Conservation (phyloP, 2,113 vertebrate genomes). For the Mastomys natalensis region DNA sequence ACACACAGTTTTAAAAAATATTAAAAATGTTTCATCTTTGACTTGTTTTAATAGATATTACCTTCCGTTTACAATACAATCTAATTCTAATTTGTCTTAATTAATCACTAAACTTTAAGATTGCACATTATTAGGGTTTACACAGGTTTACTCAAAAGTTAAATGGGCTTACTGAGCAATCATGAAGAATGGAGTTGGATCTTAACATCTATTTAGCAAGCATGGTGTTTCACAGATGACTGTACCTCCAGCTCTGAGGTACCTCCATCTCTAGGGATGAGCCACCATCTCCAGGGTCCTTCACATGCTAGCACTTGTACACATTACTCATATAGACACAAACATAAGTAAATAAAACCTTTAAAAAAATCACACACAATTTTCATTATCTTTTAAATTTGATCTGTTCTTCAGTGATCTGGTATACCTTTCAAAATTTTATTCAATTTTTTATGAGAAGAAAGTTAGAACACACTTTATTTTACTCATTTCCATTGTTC, state of each 20-base stretch:
- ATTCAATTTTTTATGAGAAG: constrained; percentile 10
- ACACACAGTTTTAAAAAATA: background rate
- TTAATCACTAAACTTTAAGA: constrained; percentile 18
- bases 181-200: background rate
- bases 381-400: constrained; percentile 48
- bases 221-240: background rate
- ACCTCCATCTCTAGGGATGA: background rate
- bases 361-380: background rate
- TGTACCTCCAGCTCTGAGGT: background rate
- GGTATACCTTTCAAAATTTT: constrained; percentile 45
- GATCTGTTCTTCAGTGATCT: constrained; percentile 65
- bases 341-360: background rate
- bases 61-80: background rate
- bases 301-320: background rate
- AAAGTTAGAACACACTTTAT: constrained; percentile 59
- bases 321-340: background rate
- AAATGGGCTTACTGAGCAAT: background rate
- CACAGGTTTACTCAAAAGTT: background rate
- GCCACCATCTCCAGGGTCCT: too few species aligned
- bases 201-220: background rate
- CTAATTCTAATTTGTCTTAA: constrained; percentile 46
- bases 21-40: background rate
- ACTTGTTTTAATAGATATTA: background rate
- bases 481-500: constrained; percentile 57
- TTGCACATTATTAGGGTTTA: background rate